Evolutionary conservation across 2,888 invertebrate genomes (phyloP).

Genomic region (Orchestes rusci): DNA sequence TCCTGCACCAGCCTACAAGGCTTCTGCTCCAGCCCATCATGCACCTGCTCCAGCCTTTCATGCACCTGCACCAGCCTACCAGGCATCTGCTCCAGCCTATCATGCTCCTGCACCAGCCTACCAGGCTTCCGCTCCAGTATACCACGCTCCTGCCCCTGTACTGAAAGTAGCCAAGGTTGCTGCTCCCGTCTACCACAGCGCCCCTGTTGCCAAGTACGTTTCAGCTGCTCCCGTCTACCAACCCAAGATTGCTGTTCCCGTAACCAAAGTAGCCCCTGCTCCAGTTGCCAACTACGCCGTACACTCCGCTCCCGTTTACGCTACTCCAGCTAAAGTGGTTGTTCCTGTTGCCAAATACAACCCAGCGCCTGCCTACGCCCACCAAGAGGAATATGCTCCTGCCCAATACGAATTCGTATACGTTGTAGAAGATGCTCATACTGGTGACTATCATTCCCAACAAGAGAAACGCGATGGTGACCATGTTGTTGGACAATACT

Average conservation of each 20-base stretch:
- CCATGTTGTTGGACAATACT: no score
- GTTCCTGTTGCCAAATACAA: slow-evolving; percentile 10
- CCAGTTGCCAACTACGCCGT: slow-evolving; percentile 9
- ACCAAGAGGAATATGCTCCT: slow-evolving; percentile 35
- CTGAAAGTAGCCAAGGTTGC: slow-evolving; percentile 20
- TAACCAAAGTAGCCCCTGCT: slow-evolving; percentile 4
- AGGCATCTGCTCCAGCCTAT: slow-evolving; percentile 11
- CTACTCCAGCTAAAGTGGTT: slow-evolving; percentile 5
- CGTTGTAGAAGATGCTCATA: no score
- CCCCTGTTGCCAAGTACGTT: no score
- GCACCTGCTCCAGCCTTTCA: slow-evolving; percentile 13
- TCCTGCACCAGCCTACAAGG: slow-evolving; percentile 2
- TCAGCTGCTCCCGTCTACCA: slow-evolving; percentile 6
- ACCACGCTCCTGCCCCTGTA: slow-evolving; percentile 11
- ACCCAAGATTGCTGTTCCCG: no score
- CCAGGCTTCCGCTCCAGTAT: slow-evolving; percentile 2
- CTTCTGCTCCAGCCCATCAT: slow-evolving; percentile 1
- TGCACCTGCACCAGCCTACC: no score
- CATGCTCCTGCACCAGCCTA: slow-evolving; percentile 5
- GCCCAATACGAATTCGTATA: slow-evolving; percentile 43
- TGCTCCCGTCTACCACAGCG: no score
- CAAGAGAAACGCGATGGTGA: no score
- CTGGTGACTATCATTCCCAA: slow-evolving; percentile 52
- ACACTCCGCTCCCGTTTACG: slow-evolving; percentile 9
- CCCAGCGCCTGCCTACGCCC: slow-evolving; percentile 6